These are phyloP conservation scores for Mesorhabditis belari DNA, from an alignment of 2,888 invertebrate genomes.

Conservation along the genomic window DNA sequence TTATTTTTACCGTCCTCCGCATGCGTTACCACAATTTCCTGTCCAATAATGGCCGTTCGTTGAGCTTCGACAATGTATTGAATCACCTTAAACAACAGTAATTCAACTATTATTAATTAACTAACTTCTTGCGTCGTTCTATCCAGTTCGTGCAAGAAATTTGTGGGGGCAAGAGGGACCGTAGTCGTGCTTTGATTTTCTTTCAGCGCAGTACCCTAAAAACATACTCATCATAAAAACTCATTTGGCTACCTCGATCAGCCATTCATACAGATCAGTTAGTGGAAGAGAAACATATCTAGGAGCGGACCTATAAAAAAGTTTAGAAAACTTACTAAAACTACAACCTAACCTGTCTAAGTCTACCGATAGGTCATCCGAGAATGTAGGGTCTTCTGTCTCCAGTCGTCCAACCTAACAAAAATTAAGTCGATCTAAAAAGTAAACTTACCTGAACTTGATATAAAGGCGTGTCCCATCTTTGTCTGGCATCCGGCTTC, in stretches of 20 bases:
- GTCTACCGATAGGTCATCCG: neutral
- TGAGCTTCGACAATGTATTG: conserved; percentile 71
- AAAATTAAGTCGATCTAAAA: neutral
- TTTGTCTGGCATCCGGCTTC: conserved; percentile 76
- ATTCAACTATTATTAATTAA: too few relatives aligned
- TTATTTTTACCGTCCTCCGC: conserved; percentile 58
- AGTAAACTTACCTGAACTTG: conserved; percentile 61
- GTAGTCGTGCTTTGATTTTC: conserved; percentile 90
- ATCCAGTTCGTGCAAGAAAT: conserved; percentile 84
- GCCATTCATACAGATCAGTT: conserved; percentile 32
- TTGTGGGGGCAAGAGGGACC: conserved; percentile 76
- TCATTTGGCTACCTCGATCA: conserved; percentile 18
- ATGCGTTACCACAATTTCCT: conserved; percentile 64
- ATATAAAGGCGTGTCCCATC: conserved; percentile 91
- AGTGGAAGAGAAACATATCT: conserved; percentile 20
- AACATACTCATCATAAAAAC: conserved; percentile 57
- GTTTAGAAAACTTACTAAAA: too few relatives aligned
- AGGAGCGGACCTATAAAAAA: conserved; percentile 15
- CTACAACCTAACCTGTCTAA: neutral
- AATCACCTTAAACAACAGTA: conserved; percentile 58
- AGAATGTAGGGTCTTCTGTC: neutral
- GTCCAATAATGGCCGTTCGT: conserved; percentile 64
- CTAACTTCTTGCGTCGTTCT: conserved; percentile 67
- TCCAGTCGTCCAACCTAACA: neutral
- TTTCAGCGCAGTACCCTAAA: conserved; percentile 74